Base-by-base conservation (phyloP, 2,888 invertebrate species). In the Hymenopus coronatus region DNA sequence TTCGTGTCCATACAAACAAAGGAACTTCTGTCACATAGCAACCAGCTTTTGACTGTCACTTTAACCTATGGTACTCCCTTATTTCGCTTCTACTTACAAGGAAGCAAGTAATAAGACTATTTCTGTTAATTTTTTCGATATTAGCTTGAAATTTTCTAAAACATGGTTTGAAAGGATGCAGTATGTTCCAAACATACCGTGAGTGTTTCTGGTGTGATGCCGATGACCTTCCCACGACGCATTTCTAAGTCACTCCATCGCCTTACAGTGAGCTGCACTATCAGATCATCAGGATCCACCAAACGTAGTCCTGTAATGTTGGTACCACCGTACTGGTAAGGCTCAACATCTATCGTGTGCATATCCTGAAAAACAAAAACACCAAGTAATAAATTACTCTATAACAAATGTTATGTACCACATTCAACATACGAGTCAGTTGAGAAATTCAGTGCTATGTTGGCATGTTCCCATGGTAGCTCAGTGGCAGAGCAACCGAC, bases 301-400 rank as follows among this genome's bases (percentile, higher is more conserved):
- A 95, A 91, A 83, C 94, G 92, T 89, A 95, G 93, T 0, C 94
- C 94, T 0, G 95, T 94, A 9, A 95, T 94, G 91, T 95, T 95
- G 0, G 94, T 94, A 2, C 94, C 94, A 2, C 94, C 94, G 91
- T 94, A 94, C 89, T 93, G 93, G 91, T 94, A 95, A 54, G 94
- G 93, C 82, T 94, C 93, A 90, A 95, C 90, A 90, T 95, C 93
- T 2, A 95, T 91, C 20, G 94, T 94, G 88, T 94, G 93, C 90
- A 95, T 92, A 91, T 94, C 94, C 95, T 95, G 90, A 27, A 27
- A n/a, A 90, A 90, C 28, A 33, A 87, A 15, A 70, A 70, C 4
- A 20, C 8, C 3, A 12, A 12, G 40, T 40, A 40, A 1, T 12
- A 33, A 4, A 33, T 33, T 33, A 33, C 6, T 7, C n/a, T n/a